phyloP scores from a whole-genome alignment of 2,888 invertebrate species.

The Lasioglossum vierecki region DNA sequence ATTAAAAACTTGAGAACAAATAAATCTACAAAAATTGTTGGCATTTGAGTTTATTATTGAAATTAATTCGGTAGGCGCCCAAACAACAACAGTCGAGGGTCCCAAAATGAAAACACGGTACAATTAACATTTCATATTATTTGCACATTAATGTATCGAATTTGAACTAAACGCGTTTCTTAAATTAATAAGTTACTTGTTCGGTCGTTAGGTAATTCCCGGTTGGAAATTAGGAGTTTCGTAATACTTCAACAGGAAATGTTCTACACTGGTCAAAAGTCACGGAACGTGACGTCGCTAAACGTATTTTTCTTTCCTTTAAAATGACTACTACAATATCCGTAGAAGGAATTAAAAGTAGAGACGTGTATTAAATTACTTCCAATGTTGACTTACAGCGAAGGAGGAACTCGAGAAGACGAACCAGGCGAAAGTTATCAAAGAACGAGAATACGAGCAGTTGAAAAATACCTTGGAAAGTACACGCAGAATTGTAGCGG shows the following conservation, averaged over 20 bases:
- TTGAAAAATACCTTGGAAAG: slow-evolving; percentile 22
- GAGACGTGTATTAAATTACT: background rate
- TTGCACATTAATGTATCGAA: background rate
- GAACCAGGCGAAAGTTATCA: background rate
- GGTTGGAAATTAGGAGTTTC: background rate
- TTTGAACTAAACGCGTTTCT: background rate
- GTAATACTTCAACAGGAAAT: background rate
- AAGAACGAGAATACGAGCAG: slow-evolving; percentile 25
- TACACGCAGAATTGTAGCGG: slow-evolving; percentile 27
- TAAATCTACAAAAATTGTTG: too few relatives aligned
- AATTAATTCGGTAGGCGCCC: too few relatives aligned
- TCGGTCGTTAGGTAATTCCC: background rate
- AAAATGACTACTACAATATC: background rate
- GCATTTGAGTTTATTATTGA: too few relatives aligned
- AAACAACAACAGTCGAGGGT: too few relatives aligned
- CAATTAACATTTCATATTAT: background rate
- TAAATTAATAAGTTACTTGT: background rate
- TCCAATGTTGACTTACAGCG: slow-evolving; percentile 30
- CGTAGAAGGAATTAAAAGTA: background rate
- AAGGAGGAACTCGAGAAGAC: slow-evolving; percentile 1
- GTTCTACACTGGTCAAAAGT: background rate
- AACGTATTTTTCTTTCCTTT: background rate
- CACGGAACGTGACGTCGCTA: background rate
- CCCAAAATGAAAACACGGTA: too few relatives aligned
- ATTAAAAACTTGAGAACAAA: too few relatives aligned